phyloP scores from a whole-genome alignment of 2,888 invertebrate species.

The Pollenia amentaria region DNA sequence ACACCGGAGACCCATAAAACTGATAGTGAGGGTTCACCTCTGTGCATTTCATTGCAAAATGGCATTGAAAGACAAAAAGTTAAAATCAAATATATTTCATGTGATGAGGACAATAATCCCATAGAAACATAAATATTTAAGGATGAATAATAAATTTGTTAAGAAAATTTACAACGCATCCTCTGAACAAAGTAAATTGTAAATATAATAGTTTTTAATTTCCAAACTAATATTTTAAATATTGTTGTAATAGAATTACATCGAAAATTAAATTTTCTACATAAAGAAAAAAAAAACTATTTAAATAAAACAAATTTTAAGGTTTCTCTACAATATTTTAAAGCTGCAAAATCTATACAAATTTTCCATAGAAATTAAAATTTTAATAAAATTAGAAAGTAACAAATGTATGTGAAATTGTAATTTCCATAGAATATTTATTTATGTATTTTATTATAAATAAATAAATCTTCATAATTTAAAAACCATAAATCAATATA shows the following conservation, averaged over 20 bases:
- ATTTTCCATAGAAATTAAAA: not conserved
- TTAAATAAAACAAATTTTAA: slow-evolving; percentile 3
- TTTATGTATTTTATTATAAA: slow-evolving; percentile 3
- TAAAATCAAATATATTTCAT: slow-evolving; percentile 81
- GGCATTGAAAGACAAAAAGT: slow-evolving; percentile 77
- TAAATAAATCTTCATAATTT: too few relatives aligned
- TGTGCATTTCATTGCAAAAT: slow-evolving; percentile 79
- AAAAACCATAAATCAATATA: not conserved
- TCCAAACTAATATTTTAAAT: not conserved
- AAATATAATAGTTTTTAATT: slow-evolving; percentile 6
- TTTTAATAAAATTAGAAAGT: too few relatives aligned
- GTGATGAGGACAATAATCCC: slow-evolving; percentile 82
- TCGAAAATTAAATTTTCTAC: slow-evolving; percentile 57
- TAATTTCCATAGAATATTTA: not conserved
- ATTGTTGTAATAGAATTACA: slow-evolving; percentile 60
- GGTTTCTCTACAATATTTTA: slow-evolving; percentile 36
- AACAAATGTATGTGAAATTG: not conserved
- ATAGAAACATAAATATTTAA: slow-evolving; percentile 53
- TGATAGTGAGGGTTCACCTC: slow-evolving; percentile 77
- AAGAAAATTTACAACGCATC: not conserved
- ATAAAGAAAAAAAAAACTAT: slow-evolving; percentile 18
- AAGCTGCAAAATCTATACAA: slow-evolving; percentile 13
- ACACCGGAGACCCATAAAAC: slow-evolving; percentile 75
- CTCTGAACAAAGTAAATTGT: not conserved
- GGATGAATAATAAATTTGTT: too few relatives aligned